phyloP scores from a whole-genome alignment of 1,140 invertebrate genomes.

The Drosophila ananassae region DNA sequence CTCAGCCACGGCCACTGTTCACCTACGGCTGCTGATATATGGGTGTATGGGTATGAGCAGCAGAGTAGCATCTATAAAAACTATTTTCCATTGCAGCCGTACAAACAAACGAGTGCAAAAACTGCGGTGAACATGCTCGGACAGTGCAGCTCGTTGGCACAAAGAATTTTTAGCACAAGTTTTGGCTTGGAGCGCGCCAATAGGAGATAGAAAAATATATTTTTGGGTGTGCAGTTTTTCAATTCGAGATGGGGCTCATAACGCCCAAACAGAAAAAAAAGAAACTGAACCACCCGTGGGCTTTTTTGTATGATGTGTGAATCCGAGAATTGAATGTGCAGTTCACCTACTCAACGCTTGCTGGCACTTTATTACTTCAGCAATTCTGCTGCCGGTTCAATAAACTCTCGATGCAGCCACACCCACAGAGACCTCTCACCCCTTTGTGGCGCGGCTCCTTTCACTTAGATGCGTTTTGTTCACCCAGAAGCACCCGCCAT shows the following conservation, averaged over 20 bases:
- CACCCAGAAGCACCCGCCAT: slow-evolving; percentile 18
- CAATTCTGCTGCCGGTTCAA: slow-evolving; percentile 48
- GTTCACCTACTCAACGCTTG: slow-evolving; percentile 50
- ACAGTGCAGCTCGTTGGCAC: slow-evolving; percentile 23
- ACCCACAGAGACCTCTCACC: neutral
- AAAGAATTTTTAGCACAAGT: slow-evolving; percentile 59
- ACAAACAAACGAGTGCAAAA: slow-evolving; percentile 29
- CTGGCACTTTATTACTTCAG: slow-evolving; percentile 49
- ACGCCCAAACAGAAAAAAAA: slow-evolving; percentile 15
- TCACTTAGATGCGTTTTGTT: neutral
- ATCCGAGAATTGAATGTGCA: slow-evolving; percentile 20
- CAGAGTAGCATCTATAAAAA: slow-evolving; percentile 32
- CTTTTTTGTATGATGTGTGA: slow-evolving; percentile 45
- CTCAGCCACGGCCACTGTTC: slow-evolving; percentile 44
- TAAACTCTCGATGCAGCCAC: slow-evolving; percentile 47
- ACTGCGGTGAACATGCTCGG: slow-evolving; percentile 11
- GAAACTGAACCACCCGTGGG: slow-evolving; percentile 15
- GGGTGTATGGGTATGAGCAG: neutral
- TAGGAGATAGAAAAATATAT: slow-evolving; percentile 21
- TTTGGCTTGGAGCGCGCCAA: slow-evolving; percentile 39
- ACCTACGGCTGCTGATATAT: slow-evolving; percentile 44
- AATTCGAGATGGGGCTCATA: slow-evolving; percentile 55
- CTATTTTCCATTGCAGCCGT: slow-evolving; percentile 49
- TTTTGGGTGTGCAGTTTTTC: slow-evolving; percentile 34
- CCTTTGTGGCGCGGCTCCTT: neutral